Percentiles rank a stretch among this genome's conserved stretches.
Conservation (phyloP, 2,888 invertebrate genomes). For the Arenicola marina region DNA sequence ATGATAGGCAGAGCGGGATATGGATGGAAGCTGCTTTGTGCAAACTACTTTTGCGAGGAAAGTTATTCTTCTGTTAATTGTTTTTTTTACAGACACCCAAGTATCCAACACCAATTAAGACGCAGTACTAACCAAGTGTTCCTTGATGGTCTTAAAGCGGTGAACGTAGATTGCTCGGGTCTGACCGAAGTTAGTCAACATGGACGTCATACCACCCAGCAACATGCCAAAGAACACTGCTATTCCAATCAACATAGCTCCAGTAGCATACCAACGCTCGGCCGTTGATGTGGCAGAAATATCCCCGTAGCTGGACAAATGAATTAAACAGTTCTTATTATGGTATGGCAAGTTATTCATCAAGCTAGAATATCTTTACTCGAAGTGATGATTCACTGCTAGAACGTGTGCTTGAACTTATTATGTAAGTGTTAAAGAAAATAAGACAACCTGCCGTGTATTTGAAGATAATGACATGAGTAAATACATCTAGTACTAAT, state of each 20-base stretch:
- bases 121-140: conserved; percentile 15
- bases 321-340: no score
- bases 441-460: no score
- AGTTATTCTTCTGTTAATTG: no score
- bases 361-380: no score
- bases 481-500: no score
- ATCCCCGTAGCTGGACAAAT: conserved; percentile 25
- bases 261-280: conserved; percentile 18
- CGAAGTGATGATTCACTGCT: no score
- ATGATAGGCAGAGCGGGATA: not conserved
- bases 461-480: no score
- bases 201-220: conserved; percentile 34
- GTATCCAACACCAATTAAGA: not conserved
- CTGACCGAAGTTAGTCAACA: conserved; percentile 32
- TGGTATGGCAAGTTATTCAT: no score
- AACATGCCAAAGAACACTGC: conserved; percentile 34
- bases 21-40: not conserved
- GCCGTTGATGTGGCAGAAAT: conserved; percentile 19
- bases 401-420: no score
- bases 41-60: no score
- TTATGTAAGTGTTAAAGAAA: no score
- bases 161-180: conserved; percentile 18
- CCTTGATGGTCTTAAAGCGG: conserved; percentile 20
- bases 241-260: conserved; percentile 32
- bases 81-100: not conserved